Base-by-base conservation (phyloP, 2,113 vertebrate species). In the Dinomys branickii region DNA sequence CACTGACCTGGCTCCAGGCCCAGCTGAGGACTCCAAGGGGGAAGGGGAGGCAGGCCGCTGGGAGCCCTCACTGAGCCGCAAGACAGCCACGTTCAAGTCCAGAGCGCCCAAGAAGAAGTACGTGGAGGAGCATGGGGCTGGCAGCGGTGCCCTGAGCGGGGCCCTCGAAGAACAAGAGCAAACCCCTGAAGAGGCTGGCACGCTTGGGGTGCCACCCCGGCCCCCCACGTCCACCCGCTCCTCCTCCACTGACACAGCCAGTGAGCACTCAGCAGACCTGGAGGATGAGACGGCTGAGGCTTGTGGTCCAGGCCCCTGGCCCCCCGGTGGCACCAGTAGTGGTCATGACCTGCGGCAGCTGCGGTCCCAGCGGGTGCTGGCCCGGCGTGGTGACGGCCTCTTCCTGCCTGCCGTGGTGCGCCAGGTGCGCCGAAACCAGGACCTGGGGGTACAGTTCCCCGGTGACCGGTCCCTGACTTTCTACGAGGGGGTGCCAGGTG, bases 81-180 rank as follows among this genome's bases (percentile, higher is more conserved):
- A 99, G 98, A 99, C 99, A 0, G 99, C 99, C 97, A 99, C 99
- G 2, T 99, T 99, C 94, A 99, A 99, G 97, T 99, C 99, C 22
- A 98, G 99, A 28, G 98, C 99, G 0, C 99, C 99, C 92, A 99
- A 99, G 98, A 99, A 99, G 98, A 99, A 99, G 97, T 99, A 99
- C 30, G 99, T 99, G 20, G 99, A 98, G 84, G 99, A 99, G 94
- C 99, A 99, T 44, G 98, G 97, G 11, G 85, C 98, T 1, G 96
- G 98, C 3, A 86, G 87, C 0, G 65, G 93, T 35, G 95, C 91
- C 30, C 75, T 50, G 0, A 26, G 30, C 0, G 87, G 77, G 22
- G 47, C 59, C 22, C 67, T 94, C 1, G 97, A 98, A 30, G 98
- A 98, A 4, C 96, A 13, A 5, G 87, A 96, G 3, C 82, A 63